A percentile compares a stretch with the other conserved stretches of the same genome.
phyloP scores from a whole-genome alignment of 1,140 invertebrate species.

The Gonioctena quinquepunctata region DNA sequence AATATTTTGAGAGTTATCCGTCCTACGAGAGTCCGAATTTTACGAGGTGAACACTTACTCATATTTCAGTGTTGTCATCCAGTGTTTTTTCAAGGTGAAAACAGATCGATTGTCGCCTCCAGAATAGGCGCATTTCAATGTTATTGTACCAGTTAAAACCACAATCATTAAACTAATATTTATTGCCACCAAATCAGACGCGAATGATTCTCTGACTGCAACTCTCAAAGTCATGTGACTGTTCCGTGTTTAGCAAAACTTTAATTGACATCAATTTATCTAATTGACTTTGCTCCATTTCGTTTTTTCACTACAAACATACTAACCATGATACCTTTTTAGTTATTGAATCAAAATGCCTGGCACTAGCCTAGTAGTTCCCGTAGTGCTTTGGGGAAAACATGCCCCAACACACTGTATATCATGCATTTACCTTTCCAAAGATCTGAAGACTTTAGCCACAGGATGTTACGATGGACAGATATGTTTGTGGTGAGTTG shows the following conservation, averaged over 20 bases:
- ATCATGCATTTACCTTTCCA: conserved; percentile 88
- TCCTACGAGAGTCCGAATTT: conserved; percentile 14
- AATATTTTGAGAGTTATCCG: conserved; percentile 27
- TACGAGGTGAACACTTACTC: conserved; percentile 6
- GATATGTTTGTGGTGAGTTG: conserved; percentile 86
- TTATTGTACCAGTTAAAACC: conserved; percentile 23
- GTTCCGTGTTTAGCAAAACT: conserved; percentile 10
- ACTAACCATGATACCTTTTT: conserved; percentile 16
- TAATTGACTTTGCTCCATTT: conserved; percentile 30
- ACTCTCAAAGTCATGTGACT: conserved; percentile 18
- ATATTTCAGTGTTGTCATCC: conserved; percentile 18
- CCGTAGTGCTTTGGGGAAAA: conserved; percentile 96
- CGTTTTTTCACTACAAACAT: neutral
- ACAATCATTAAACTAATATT: conserved; percentile 16
- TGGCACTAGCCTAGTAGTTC: conserved; percentile 90
- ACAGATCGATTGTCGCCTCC: neutral
- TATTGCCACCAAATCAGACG: conserved; percentile 20
- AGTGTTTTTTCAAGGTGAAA: neutral
- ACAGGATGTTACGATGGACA: conserved; percentile 98
- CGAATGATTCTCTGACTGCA: conserved; percentile 18
- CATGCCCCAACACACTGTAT: conserved; percentile 95
- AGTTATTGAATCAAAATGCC: conserved; percentile 65
- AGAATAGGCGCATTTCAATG: neutral
- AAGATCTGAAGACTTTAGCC: conserved; percentile 89
- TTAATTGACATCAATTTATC: conserved; percentile 43